Percentiles rank a stretch among this genome's conserved stretches.
These are phyloP conservation scores for Amphimallon solstitiale DNA, from an alignment of 2,888 invertebrate genomes.

Conservation along the genomic window DNA sequence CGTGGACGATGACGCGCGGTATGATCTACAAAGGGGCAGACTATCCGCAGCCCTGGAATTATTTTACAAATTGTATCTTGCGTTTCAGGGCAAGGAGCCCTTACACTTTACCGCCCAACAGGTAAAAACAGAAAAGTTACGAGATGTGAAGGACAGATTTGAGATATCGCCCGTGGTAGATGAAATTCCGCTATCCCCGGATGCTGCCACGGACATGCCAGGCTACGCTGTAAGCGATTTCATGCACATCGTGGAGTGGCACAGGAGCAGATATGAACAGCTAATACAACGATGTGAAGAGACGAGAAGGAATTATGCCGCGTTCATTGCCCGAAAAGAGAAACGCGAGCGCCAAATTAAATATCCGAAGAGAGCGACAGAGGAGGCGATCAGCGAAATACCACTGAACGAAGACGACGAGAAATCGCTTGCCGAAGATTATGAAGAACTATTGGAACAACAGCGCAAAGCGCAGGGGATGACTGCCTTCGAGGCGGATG, in stretches of 20 bases:
- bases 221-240: constrained; percentile 46
- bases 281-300: constrained; percentile 61
- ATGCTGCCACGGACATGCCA: constrained; percentile 20
- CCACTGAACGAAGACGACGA: constrained; percentile 5
- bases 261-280: constrained; percentile 65
- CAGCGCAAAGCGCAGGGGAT: constrained; percentile 46
- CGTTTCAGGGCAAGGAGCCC: constrained; percentile 69
- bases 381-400: background rate
- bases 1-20: constrained; percentile 63
- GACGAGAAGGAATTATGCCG: constrained; percentile 53
- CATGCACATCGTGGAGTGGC: constrained; percentile 69
- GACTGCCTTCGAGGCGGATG: constrained; percentile 48
- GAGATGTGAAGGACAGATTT: constrained; percentile 55
- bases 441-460: constrained; percentile 51
- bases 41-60: constrained; percentile 67
- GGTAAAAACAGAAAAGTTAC: constrained; percentile 55
- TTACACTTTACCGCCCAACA: constrained; percentile 67
- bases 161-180: constrained; percentile 54
- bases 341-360: background rate
- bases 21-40: constrained; percentile 65
- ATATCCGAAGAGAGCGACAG: background rate
- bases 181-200: constrained; percentile 27
- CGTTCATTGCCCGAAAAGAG: constrained; percentile 36
- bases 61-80: constrained; percentile 71
- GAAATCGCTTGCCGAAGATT: constrained; percentile 27